Base-by-base conservation (phyloP, 64 coral and sea anemone species). In the Acropora tenuis region DNA sequence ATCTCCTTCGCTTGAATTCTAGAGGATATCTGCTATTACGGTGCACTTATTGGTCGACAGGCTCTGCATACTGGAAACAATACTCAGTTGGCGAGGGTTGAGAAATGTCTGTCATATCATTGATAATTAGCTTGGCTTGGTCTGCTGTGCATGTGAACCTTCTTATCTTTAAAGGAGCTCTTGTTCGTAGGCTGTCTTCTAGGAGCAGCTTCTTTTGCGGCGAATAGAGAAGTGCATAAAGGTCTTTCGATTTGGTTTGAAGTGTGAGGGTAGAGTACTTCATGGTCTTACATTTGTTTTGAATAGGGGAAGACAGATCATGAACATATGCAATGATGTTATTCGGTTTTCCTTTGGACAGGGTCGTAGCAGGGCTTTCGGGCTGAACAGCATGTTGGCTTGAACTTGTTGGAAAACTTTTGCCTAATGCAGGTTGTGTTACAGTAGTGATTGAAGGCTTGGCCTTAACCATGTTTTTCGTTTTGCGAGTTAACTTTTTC, bases 261-360 rank as follows among this genome's bases (percentile, higher is more conserved):
- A 90, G 66, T 30, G 66, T 47, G 4, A 90, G 76, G 30, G 88
- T 90, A 10, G 43, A 69, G 59, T 90, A 90, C 52, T 90, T 78
- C 45, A 90, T 80, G n/a, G 77, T 90, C 44, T 90, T 80, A 41
- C 46, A 80, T 80, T 90, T 90, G 78, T 90, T 90, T 50, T 75
- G 65, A 41, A 69, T 90, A 59, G 80, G 78, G 5, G 88, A 78
- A 2, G 88, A 73, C 41, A 81, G 40, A 17, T 90, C 66, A 78
- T 90, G 88, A 15, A 90, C 61, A 78, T 90, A 90, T 16, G 83
- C 83, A 18, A 86, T 86, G 17, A 71, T 71, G 67, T 30, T 30
- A 30, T 30, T 30, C 30, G 30, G 30, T 30, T 30, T 30, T 30
- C 30, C 30, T 30, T 30, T 30, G 30, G 30, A 30, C 30, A 30